phyloP scores from a whole-genome alignment of 2,888 invertebrate genomes.

The Apantesis nais region DNA sequence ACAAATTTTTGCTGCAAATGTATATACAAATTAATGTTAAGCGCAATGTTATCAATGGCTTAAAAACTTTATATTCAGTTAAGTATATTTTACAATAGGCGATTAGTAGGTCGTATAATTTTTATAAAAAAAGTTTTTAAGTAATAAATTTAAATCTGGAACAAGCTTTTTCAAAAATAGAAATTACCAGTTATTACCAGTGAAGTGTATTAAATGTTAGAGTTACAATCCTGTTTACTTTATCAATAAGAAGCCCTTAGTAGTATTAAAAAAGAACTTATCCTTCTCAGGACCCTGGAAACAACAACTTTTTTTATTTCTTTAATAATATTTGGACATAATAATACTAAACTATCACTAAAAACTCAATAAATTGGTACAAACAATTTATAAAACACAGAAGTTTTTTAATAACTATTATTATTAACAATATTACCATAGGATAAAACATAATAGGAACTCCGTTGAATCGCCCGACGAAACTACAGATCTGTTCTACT shows the following conservation, averaged over 20 bases:
- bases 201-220: not conserved
- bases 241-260: not conserved
- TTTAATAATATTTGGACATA: too few species aligned
- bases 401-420: too few species aligned
- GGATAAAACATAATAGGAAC: too few species aligned
- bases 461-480: not conserved
- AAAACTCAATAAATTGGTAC: too few species aligned
- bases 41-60: not conserved
- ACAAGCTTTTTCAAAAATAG: not conserved
- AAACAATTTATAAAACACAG: too few species aligned
- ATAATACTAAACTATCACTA: too few species aligned
- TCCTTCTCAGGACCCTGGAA: not conserved
- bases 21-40: not conserved
- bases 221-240: not conserved
- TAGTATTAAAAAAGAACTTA: not conserved
- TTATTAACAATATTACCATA: too few species aligned
- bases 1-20: not conserved
- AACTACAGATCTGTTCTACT: too few species aligned
- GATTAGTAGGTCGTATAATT: too few species aligned
- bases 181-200: not conserved
- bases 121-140: not conserved
- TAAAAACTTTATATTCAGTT: not conserved
- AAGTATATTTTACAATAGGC: not conserved
- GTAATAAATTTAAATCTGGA: not conserved
- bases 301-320: too few species aligned